phyloP scores from a whole-genome alignment of 1,140 invertebrate species.

The Octopus sinensis region DNA sequence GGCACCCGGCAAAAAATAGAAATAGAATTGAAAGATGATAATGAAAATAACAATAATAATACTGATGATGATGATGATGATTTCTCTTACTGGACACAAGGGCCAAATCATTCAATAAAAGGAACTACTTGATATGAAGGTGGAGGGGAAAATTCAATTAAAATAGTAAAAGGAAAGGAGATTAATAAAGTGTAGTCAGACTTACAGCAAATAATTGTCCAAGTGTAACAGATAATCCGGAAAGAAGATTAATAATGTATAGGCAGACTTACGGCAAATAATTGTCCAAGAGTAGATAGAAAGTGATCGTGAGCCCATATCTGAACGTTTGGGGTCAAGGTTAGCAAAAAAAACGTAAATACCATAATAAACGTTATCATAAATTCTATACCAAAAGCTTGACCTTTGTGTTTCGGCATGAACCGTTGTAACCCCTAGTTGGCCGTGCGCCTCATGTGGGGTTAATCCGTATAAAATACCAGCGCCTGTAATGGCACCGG shows the following conservation, averaged over 20 bases:
- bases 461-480: conserved; percentile 42
- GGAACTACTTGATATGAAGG: no score
- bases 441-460: conserved; percentile 25
- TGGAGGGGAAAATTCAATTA: no score
- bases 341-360: conserved; percentile 78
- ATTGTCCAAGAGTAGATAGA: conserved; percentile 64
- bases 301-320: conserved; percentile 76
- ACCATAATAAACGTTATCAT: conserved; percentile 84
- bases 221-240: conserved; percentile 64
- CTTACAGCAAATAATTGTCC: conserved; percentile 49
- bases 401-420: conserved; percentile 56
- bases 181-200: not conserved
- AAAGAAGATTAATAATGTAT: conserved; percentile 62
- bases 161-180: no score
- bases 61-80: no score
- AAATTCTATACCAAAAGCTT: conserved; percentile 79
- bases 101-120: no score
- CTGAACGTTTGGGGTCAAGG: conserved; percentile 72
- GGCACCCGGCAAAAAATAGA: no score
- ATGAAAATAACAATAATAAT: no score
- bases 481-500: conserved; percentile 38
- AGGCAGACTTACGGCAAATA: conserved; percentile 44
- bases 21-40: no score
- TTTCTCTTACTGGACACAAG: no score
- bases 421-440: conserved; percentile 30